Evolutionary conservation across 2,113 vertebrate genomes (phyloP).

Genomic region (Corvus hawaiiensis): DNA sequence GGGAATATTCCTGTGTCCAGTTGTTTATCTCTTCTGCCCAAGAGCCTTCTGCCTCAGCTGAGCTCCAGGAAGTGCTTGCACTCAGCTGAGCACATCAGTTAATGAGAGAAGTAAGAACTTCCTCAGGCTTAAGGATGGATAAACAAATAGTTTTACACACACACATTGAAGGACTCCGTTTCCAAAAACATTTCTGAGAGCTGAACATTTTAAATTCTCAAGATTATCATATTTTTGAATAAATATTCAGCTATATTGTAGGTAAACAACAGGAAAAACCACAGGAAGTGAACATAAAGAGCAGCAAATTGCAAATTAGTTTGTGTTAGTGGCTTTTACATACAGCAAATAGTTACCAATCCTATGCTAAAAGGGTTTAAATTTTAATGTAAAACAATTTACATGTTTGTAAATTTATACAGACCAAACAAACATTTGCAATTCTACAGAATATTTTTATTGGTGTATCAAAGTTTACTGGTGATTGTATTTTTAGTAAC

Average conservation of each 20-base stretch:
- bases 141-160: neutral
- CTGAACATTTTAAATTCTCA: neutral
- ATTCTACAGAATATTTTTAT: neutral
- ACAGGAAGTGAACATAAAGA: neutral
- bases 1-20: neutral
- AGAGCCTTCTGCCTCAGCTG: neutral
- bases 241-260: neutral
- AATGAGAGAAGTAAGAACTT: neutral
- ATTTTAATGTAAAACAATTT: neutral
- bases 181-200: neutral
- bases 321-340: neutral
- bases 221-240: rapidly evolving
- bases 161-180: rapidly evolving
- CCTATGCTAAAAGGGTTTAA: neutral
- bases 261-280: neutral
- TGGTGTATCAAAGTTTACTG: neutral
- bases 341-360: neutral
- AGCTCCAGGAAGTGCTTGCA: neutral
- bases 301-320: neutral
- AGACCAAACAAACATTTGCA: neutral
- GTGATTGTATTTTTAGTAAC: neutral
- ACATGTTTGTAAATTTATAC: neutral
- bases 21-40: neutral
- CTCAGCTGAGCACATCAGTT: neutral
- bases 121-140: neutral